Base-by-base conservation (phyloP, 2,888 invertebrate species). In the Clitarchus hookeri region DNA sequence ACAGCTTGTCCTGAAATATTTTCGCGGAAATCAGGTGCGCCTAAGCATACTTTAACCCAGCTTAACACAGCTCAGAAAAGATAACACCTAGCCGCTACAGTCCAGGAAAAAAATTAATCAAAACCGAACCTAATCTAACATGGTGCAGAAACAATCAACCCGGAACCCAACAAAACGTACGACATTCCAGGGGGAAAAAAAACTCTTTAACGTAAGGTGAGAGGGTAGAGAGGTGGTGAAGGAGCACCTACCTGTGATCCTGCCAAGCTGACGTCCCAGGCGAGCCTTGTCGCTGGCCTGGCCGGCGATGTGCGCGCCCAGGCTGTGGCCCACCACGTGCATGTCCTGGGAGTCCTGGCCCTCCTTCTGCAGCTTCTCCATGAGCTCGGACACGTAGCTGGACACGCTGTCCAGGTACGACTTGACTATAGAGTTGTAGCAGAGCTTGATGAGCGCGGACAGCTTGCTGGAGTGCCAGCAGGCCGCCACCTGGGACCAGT, bases 401-500 rank as follows among this genome's bases (percentile, higher is more conserved):
- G 82, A 82, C 82, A 82, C 82, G 44, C 44, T 23, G 16, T 82
- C 82, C 0, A 91, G 87, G 53, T 90, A 89, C 12, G 89, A 88
- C 0, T 91, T 91, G 2, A 91, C 90, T 26, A 82, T 82, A 1
- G 82, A 0, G 19, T 19, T 44, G 44, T 82, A 82, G 82, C 82
- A 82, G 16, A 27, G 12, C 82, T 82, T 27, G 27, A 82, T 6
- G 82, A 82, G 27, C 6, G 82, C 82, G 0, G 44, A 27, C 82
- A 82, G 36, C 89, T 90, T 65, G 27, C 54, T 65, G 0, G 88
- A 87, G 53, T 89, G 86, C 11, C 44, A 84, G n/a, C 88, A 88
- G 3, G 89, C 88, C 0, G 86, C 85, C 19, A 88, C 89, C 88
- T 91, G 90, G 12, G 88, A 85, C 94, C 94, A 94, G 89, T 93